A percentile compares a stretch with the other conserved stretches of the same genome.
Conservation (phyloP, 2,113 vertebrate genomes). For the Brachyhypopomus occidentalis region DNA sequence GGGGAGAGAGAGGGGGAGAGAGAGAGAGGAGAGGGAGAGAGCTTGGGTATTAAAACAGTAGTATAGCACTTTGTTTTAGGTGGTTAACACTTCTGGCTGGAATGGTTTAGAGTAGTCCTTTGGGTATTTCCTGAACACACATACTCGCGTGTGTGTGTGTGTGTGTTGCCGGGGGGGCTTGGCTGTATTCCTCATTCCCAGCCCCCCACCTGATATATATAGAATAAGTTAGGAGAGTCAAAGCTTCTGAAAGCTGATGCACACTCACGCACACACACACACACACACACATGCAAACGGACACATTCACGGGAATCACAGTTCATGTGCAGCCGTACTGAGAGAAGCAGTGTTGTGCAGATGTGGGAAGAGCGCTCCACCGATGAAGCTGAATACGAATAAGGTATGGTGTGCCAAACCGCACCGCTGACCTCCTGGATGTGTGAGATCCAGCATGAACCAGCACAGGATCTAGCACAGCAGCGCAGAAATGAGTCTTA, state of each 20-base stretch:
- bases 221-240: slow-evolving; percentile 59
- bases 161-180: slow-evolving; percentile 55
- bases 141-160: slow-evolving; percentile 15
- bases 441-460: no score
- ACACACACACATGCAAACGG: slow-evolving; percentile 6
- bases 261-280: slow-evolving; percentile 31
- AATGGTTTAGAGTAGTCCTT: slow-evolving; percentile 1
- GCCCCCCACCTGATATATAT: slow-evolving; percentile 72
- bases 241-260: slow-evolving; percentile 32
- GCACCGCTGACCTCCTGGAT: no score
- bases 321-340: slow-evolving; percentile 15
- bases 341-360: slow-evolving; percentile 61
- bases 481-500: no score
- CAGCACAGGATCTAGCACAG: no score
- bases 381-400: slow-evolving; percentile 74
- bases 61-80: not conserved
- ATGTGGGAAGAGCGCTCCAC: slow-evolving; percentile 51
- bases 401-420: slow-evolving; percentile 62
- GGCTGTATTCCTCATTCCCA: slow-evolving; percentile 47
- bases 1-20: no score
- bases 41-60: not conserved
- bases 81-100: not conserved
- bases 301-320: slow-evolving; percentile 7
- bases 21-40: no score
- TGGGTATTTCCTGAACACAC: slow-evolving; percentile 12